Conservation (phyloP, 2,888 invertebrate species). For the Flexamia atlantica region DNA sequence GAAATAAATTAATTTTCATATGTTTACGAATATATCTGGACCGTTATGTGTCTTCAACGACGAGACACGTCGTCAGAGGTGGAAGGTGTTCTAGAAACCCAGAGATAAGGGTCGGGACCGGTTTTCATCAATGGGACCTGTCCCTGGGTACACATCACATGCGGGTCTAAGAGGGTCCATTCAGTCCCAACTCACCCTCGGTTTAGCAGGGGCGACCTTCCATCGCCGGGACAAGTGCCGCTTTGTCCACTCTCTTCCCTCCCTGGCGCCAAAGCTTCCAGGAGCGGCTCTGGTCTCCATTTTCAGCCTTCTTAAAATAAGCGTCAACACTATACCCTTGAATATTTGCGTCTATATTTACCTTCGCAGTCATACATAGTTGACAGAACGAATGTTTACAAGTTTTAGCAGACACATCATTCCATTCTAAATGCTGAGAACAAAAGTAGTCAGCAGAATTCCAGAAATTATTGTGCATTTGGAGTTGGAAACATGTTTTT, state of each 20-base stretch:
- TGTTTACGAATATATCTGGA: not conserved
- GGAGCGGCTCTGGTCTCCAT: too few relatives aligned
- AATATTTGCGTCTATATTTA: too few relatives aligned
- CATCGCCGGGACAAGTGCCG: not conserved
- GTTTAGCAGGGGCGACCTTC: not conserved
- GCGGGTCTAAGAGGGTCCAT: not conserved
- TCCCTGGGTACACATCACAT: not conserved
- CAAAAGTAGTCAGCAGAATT: too few relatives aligned
- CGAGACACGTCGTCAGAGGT: not conserved
- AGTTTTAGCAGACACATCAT: too few relatives aligned
- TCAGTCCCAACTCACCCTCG: not conserved
- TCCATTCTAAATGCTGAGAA: too few relatives aligned
- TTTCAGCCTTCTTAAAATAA: too few relatives aligned
- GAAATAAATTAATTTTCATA: not conserved
- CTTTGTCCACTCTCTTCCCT: not conserved
- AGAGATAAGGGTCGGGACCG: not conserved
- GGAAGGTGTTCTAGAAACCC: not conserved
- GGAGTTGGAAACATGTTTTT: too few relatives aligned
- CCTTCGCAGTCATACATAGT: too few relatives aligned
- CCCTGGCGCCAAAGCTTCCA: too few relatives aligned
- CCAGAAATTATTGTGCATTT: too few relatives aligned
- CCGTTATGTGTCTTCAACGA: not conserved
- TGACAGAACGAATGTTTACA: too few relatives aligned
- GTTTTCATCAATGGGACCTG: constrained; percentile 31
- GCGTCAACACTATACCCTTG: too few relatives aligned